Evolutionary conservation across 2,888 invertebrate genomes (phyloP), one percentile per base, ranked within the genome.

Genomic region (Pachycephus smyrnensis): DNA sequence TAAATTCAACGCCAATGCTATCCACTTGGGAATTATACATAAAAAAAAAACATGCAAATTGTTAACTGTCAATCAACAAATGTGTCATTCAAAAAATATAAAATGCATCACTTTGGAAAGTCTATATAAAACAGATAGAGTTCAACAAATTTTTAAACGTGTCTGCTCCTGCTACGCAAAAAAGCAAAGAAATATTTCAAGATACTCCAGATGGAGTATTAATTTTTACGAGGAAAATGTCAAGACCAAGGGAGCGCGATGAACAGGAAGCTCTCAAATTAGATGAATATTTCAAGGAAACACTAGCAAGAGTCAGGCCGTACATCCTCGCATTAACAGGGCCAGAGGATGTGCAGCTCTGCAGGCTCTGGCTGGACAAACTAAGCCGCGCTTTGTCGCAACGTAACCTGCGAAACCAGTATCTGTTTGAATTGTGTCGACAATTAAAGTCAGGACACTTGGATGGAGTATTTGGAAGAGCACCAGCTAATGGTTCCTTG

Each of bases 321-420:
- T 84, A 88, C 55, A 81, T 89, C 71, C 68, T 88, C 68, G 77
- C 79, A 15, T 78, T 90, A 15, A 81, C 40, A 68, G 81, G 81
- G 11, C 55, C 84, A 4, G 78, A 82, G 11, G 84, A 85, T 37
- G 83, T 85, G 1, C 79, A 84, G 12, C 82, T 90, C 11, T 90
- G 89, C 76, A 83, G 84, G 75, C 76, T 85, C 36, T 91, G 91
- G 91, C 80, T 91, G 3, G 86, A 89, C 6, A 90, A 89, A 80
- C 81, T 91, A 68, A 84, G 84, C 71, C 55, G 74, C 6, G 82
- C 86, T 1, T 79, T 80, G 1, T 80, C 85, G 23, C 90, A 91
- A 69, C 86, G 87, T 12, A 82, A 77, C 37, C 75, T 91, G 55
- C 84, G 91, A 73, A 91, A 91, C 80, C 81, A 86, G 36, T 90